A percentile compares a stretch with the other conserved stretches of the same genome.
phyloP scores from a whole-genome alignment of 1,140 invertebrate genomes.

The Mactra quadrangularis region DNA sequence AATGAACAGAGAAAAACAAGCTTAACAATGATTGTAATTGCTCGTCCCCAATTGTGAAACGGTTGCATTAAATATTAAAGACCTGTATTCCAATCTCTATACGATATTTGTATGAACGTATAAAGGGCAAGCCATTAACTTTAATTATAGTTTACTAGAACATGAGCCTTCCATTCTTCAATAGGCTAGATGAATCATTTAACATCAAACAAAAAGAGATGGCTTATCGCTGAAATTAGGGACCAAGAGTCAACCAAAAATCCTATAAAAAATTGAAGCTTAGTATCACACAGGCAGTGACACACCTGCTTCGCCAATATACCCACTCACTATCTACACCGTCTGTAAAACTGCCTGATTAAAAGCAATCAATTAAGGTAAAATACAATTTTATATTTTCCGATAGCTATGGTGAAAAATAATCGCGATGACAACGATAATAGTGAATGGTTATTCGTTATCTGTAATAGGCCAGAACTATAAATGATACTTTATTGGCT shows the following conservation, averaged over 20 bases:
- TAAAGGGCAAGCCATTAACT: slow-evolving; percentile 47
- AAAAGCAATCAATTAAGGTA: slow-evolving; percentile 51
- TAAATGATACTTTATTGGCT: slow-evolving; percentile 18
- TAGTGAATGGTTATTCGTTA: neutral
- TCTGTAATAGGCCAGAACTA: slow-evolving; percentile 5
- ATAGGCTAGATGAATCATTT: slow-evolving; percentile 34
- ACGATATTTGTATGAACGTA: slow-evolving; percentile 20
- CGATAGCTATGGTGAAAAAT: slow-evolving; percentile 37
- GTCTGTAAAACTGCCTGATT: slow-evolving; percentile 42
- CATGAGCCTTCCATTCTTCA: slow-evolving; percentile 6
- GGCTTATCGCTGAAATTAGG: slow-evolving; percentile 50
- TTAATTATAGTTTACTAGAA: slow-evolving; percentile 34
- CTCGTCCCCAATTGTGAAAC: slow-evolving; percentile 21
- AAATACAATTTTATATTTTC: slow-evolving; percentile 56
- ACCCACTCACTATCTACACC: slow-evolving; percentile 35
- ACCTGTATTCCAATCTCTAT: neutral
- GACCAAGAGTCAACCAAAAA: slow-evolving; percentile 43
- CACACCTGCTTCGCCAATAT: slow-evolving; percentile 20
- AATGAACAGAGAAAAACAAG: slow-evolving; percentile 20
- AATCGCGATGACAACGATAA: slow-evolving; percentile 36
- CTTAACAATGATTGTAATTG: slow-evolving; percentile 34
- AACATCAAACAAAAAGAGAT: slow-evolving; percentile 41
- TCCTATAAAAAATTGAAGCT: slow-evolving; percentile 13
- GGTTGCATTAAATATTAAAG: slow-evolving; percentile 39
- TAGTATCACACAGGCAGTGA: neutral